Evolutionary conservation across 2,797 vertebrate species (phyloP).

Genomic region (Parambassis ranga): DNA sequence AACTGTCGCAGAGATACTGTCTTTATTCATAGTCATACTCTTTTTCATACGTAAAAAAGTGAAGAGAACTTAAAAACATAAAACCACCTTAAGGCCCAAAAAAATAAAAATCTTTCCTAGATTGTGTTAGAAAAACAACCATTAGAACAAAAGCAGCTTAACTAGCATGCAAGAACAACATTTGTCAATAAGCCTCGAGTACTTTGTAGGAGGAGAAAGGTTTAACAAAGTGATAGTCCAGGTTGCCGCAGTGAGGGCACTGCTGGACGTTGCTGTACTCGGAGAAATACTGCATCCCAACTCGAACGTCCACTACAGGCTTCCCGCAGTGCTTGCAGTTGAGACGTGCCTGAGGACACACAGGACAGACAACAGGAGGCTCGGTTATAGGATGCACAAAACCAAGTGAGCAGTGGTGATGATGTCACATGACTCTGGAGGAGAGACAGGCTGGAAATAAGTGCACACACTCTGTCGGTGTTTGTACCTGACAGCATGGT

Average conservation of each 20-base stretch:
- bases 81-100: constrained; percentile 80
- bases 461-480: too few species aligned
- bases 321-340: constrained; percentile 99
- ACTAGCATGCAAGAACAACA: constrained; percentile 92
- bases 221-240: constrained; percentile 99
- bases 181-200: constrained; percentile 99
- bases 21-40: constrained; percentile 51
- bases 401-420: neutral
- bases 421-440: neutral
- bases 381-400: neutral
- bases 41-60: constrained; percentile 50
- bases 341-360: constrained; percentile 88
- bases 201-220: constrained; percentile 99
- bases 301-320: constrained; percentile 96
- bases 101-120: constrained; percentile 80
- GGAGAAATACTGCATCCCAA: constrained; percentile 99
- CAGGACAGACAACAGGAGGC: neutral
- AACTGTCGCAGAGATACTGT: constrained; percentile 61
- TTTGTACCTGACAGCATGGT: constrained; percentile 94
- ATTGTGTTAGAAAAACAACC: constrained; percentile 52
- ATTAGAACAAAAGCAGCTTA: constrained; percentile 53
- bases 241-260: constrained; percentile 98
- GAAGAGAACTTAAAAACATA: constrained; percentile 80
- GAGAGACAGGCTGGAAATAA: too few species aligned
- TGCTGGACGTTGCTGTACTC: constrained; percentile 99